Base-by-base conservation (phyloP, 2,888 invertebrate species). In the Cosmorhoe ocellata region DNA sequence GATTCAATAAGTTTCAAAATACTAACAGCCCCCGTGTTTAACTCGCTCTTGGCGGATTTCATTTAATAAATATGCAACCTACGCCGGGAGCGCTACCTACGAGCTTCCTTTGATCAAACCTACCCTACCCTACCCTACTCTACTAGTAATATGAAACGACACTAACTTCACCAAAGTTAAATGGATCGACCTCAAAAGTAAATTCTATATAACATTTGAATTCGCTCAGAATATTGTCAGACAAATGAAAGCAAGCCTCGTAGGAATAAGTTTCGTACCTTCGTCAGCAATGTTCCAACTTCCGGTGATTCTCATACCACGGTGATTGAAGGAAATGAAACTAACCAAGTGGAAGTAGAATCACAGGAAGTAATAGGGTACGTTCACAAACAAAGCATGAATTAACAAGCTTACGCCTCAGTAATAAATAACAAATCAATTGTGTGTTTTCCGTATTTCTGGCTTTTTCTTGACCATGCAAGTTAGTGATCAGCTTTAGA, bases 271-370 rank as follows among this genome's bases (percentile, higher is more conserved):
- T 26, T 22, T 26, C 41, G 5, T 34, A 34, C 40, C 39, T 38
- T 38, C 37, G 33, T 49, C 48, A 49, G 41, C 37, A 6, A 32
- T 38, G 32, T 13, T 26, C 14, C 37, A 49, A 42, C 42, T 43
- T 47, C 38, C 37, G 24, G n/a, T 22, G 14, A 38, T 43, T 49
- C 40, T 9, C 18, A 38, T 43, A 49, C 42, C 31, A 27, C 30
- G 5, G 9, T 33, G 32, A 30, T 24, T 22, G 39, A 22, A 44
- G 26, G 27, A 41, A 47, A 47, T 47, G 27, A 28, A 33, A 47
- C 47, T 14, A 48, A 48, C 39, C 33, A 47, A 30, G 33, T 33
- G 22, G 34, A 28, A 27, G 12, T 34, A n/a, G n/a, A n/a, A 40
- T 47, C 13, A 30, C 27, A 37, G 27, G 26, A 27, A 12, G 22